Conservation (phyloP, 2,888 invertebrate species). For the Troides oblongomaculatus region DNA sequence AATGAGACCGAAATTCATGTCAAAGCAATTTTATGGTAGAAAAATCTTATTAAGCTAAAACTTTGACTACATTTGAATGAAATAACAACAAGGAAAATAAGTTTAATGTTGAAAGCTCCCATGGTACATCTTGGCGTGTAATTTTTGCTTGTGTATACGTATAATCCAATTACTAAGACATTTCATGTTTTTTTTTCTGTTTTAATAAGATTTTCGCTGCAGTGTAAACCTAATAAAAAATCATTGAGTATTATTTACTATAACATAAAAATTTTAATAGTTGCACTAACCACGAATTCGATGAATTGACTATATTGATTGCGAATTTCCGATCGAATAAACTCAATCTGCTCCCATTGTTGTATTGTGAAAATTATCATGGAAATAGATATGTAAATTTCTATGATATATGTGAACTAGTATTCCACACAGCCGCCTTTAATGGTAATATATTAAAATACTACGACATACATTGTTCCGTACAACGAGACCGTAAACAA, state of each 20-base stretch:
- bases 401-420: slow-evolving; percentile 16
- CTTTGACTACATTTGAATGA: slow-evolving; percentile 13
- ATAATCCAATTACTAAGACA: slow-evolving; percentile 17
- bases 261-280: not conserved
- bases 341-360: slow-evolving; percentile 17
- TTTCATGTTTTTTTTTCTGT: not conserved
- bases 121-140: slow-evolving; percentile 17
- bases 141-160: slow-evolving; percentile 20
- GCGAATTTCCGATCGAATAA: slow-evolving; percentile 23
- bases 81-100: slow-evolving; percentile 22
- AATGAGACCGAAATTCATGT: not conserved
- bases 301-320: slow-evolving; percentile 11
- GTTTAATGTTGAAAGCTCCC: slow-evolving; percentile 21
- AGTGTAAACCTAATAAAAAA: not conserved
- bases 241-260: not conserved
- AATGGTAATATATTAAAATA: slow-evolving; percentile 15
- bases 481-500: not conserved
- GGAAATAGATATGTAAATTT: slow-evolving; percentile 20
- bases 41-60: slow-evolving; percentile 5
- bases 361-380: slow-evolving; percentile 19
- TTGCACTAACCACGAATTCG: not conserved
- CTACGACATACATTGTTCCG: slow-evolving; percentile 3
- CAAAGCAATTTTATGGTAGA: not conserved
- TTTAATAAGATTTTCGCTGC: not conserved
- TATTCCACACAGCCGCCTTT: slow-evolving; percentile 5